Evolutionary conservation across 2,888 invertebrate genomes (phyloP).

Genomic region (Drosophila anomalata): DNA sequence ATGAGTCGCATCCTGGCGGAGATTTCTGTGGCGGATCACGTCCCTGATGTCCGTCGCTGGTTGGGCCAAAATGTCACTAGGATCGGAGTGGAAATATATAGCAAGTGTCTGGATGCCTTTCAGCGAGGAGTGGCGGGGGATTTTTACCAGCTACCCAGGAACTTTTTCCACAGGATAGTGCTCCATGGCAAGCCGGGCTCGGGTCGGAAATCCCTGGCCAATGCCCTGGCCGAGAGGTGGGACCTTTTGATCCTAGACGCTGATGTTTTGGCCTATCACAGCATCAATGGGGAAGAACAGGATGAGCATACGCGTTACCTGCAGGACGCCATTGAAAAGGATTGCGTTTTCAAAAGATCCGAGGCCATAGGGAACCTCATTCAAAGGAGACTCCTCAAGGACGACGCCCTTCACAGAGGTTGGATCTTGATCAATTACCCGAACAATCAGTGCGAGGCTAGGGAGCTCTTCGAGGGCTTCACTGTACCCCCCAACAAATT

Average conservation of each 20-base stretch:
- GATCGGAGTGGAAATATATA: constrained; percentile 72
- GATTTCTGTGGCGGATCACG: constrained; percentile 52
- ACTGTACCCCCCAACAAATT: constrained; percentile 86
- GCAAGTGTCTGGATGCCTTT: constrained; percentile 61
- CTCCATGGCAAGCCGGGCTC: constrained; percentile 86
- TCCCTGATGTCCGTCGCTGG: constrained; percentile 68
- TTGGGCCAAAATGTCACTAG: constrained; percentile 69
- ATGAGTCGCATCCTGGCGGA: constrained; percentile 73
- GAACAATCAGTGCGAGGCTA: constrained; percentile 85
- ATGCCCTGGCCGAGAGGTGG: constrained; percentile 84
- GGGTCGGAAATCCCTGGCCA: constrained; percentile 85
- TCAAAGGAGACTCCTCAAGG: constrained; percentile 74
- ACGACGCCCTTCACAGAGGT: constrained; percentile 85
- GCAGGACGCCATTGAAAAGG: constrained; percentile 59
- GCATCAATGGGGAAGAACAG: constrained; percentile 55
- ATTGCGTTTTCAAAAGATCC: constrained; percentile 62
- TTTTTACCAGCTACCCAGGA: constrained; percentile 63
- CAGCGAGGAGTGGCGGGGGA: constrained; percentile 50
- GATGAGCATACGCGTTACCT: constrained; percentile 59
- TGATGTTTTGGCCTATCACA: constrained; percentile 69
- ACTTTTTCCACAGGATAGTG: constrained; percentile 84
- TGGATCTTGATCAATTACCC: constrained; percentile 87
- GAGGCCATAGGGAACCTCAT: constrained; percentile 70
- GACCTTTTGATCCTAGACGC: constrained; percentile 84
- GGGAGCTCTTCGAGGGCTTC: constrained; percentile 84